phyloP scores from a whole-genome alignment of 2,888 invertebrate genomes.

The Palloptera scutellata region DNA sequence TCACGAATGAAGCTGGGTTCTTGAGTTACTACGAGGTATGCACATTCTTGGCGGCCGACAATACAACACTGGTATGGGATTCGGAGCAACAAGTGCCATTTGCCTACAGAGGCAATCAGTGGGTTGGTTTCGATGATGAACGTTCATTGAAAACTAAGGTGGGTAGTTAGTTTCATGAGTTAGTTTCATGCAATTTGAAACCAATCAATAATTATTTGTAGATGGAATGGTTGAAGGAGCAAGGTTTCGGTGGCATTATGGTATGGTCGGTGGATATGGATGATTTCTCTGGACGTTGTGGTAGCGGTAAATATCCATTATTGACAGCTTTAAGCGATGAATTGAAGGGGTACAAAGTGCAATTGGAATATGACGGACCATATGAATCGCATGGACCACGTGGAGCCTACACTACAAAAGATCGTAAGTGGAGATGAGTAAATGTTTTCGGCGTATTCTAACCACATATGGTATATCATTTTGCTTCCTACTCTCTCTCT shows the following conservation, averaged over 20 bases:
- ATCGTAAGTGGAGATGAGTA: slow-evolving; percentile 74
- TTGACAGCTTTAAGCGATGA: slow-evolving; percentile 88
- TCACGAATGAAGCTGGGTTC: slow-evolving; percentile 92
- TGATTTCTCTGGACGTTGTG: slow-evolving; percentile 90
- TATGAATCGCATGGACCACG: slow-evolving; percentile 75
- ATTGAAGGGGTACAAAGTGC: slow-evolving; percentile 81
- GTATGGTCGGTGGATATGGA: slow-evolving; percentile 97
- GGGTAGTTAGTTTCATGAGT: slow-evolving; percentile 39
- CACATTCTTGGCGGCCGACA: slow-evolving; percentile 86
- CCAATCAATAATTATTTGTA: slow-evolving; percentile 55
- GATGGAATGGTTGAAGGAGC: slow-evolving; percentile 94
- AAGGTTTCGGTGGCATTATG: slow-evolving; percentile 96
- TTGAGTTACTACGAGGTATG: slow-evolving; percentile 96
- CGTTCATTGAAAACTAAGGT: slow-evolving; percentile 91
- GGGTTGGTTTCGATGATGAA: slow-evolving; percentile 96
- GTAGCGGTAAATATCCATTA: slow-evolving; percentile 88
- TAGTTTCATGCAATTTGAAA: neutral
- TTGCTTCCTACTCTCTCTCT: neutral
- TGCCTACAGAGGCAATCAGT: slow-evolving; percentile 88
- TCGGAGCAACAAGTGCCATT: slow-evolving; percentile 96
- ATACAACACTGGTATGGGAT: slow-evolving; percentile 94
- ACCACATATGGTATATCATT: neutral
- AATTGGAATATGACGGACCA: slow-evolving; percentile 84
- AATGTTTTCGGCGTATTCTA: too few species aligned
- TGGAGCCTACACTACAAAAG: slow-evolving; percentile 86